phyloP scores from a whole-genome alignment of 2,797 vertebrate species.

The Takifugu ocellatus region DNA sequence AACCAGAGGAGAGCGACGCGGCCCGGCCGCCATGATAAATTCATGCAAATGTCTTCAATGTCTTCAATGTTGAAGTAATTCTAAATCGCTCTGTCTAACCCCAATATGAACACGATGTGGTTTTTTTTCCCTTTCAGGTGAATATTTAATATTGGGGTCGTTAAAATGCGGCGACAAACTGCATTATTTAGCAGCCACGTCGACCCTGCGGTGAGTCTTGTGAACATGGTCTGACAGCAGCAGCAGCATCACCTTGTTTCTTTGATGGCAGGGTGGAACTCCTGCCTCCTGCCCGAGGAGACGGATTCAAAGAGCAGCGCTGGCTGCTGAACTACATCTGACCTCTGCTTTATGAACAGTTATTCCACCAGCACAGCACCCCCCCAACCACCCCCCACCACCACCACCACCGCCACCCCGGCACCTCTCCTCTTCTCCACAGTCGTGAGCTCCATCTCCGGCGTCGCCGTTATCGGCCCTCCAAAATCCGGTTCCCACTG shows the following conservation, averaged over 20 bases:
- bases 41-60: neutral
- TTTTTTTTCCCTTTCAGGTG: no score
- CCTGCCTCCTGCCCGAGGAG: slow-evolving; percentile 23
- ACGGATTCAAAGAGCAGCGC: slow-evolving; percentile 23
- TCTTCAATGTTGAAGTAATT: no score
- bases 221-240: neutral
- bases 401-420: neutral
- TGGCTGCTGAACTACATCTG: slow-evolving; percentile 58
- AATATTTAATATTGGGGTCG: no score
- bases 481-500: slow-evolving; percentile 23
- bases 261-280: slow-evolving; percentile 22
- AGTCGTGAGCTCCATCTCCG: slow-evolving; percentile 2
- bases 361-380: slow-evolving; percentile 35
- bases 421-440: slow-evolving; percentile 50
- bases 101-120: no score
- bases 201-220: no score
- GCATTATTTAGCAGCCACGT: no score
- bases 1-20: neutral
- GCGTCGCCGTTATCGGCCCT: no score
- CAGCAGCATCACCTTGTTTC: slow-evolving; percentile 20
- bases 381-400: neutral
- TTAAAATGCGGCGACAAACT: no score
- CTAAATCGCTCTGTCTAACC: no score
- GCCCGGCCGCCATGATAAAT: neutral
- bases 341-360: slow-evolving; percentile 50